These are phyloP conservation scores for Drosophila limbata DNA, from an alignment of 2,888 invertebrate species.

Conservation along the genomic window DNA sequence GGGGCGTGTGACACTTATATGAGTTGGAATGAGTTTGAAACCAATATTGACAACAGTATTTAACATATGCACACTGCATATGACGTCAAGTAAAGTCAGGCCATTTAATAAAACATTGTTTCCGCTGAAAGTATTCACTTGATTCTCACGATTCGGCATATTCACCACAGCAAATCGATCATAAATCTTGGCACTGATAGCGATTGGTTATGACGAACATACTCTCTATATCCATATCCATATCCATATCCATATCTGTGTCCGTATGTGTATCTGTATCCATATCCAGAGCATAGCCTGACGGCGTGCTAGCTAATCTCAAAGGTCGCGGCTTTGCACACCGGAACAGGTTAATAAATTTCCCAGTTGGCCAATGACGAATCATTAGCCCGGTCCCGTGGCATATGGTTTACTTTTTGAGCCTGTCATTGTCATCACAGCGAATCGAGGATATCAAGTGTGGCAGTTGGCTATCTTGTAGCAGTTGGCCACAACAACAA, in stretches of 20 bases:
- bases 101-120: neutral
- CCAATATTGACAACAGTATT: constrained; percentile 3
- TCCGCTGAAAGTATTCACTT: neutral
- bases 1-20: constrained; percentile 7
- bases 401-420: constrained; percentile 41
- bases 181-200: constrained; percentile 72
- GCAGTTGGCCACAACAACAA: constrained; percentile 39
- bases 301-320: constrained; percentile 54
- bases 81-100: constrained; percentile 39
- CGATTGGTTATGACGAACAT: constrained; percentile 34
- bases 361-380: constrained; percentile 59
- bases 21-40: constrained; percentile 9
- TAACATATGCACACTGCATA: neutral
- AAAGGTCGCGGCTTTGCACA: constrained; percentile 54
- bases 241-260: constrained; percentile 16
- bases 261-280: neutral
- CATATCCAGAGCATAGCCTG: constrained; percentile 17
- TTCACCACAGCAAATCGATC: constrained; percentile 63
- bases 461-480: constrained; percentile 29
- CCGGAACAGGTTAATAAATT: constrained; percentile 81
- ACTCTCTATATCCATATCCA: constrained; percentile 4
- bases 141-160: neutral
- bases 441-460: constrained; percentile 44
- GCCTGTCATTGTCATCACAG: constrained; percentile 30
- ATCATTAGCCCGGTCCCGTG: constrained; percentile 30